These are phyloP conservation scores for Eristalis arbustorum DNA, from an alignment of 2,888 invertebrate genomes.

Conservation along the genomic window DNA sequence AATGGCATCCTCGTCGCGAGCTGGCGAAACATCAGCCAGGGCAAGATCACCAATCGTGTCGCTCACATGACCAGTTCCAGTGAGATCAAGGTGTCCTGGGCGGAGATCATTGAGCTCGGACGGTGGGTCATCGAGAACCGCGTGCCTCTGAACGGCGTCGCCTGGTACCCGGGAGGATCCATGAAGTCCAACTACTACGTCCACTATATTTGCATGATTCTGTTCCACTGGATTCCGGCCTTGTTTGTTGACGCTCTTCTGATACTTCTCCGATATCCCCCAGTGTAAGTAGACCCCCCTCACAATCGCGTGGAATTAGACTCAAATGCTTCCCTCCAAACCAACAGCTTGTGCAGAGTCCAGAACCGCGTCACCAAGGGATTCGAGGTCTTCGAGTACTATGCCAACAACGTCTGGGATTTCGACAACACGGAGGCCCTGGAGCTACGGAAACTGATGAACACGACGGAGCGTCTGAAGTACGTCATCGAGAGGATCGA, in stretches of 20 bases:
- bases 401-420: slow-evolving; percentile 95
- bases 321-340: not conserved
- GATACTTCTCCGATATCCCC: slow-evolving; percentile 91
- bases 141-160: slow-evolving; percentile 92
- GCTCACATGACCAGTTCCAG: slow-evolving; percentile 90
- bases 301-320: not conserved
- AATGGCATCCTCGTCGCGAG: slow-evolving; percentile 82
- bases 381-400: slow-evolving; percentile 94
- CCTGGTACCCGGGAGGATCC: slow-evolving; percentile 93
- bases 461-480: slow-evolving; percentile 83
- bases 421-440: slow-evolving; percentile 87
- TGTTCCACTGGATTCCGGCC: slow-evolving; percentile 96
- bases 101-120: slow-evolving; percentile 91
- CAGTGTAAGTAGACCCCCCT: slow-evolving; percentile 85
- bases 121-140: slow-evolving; percentile 87
- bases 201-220: slow-evolving; percentile 90
- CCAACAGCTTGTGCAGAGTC: slow-evolving; percentile 87
- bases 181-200: slow-evolving; percentile 89
- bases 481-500: slow-evolving; percentile 86
- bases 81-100: slow-evolving; percentile 92
- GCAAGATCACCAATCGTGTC: slow-evolving; percentile 80
- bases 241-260: slow-evolving; percentile 90
- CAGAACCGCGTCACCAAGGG: slow-evolving; percentile 92
- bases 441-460: slow-evolving; percentile 83
- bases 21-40: slow-evolving; percentile 75